phyloP scores from a whole-genome alignment of 2,888 invertebrate genomes.

The Agapetus fuscipes region DNA sequence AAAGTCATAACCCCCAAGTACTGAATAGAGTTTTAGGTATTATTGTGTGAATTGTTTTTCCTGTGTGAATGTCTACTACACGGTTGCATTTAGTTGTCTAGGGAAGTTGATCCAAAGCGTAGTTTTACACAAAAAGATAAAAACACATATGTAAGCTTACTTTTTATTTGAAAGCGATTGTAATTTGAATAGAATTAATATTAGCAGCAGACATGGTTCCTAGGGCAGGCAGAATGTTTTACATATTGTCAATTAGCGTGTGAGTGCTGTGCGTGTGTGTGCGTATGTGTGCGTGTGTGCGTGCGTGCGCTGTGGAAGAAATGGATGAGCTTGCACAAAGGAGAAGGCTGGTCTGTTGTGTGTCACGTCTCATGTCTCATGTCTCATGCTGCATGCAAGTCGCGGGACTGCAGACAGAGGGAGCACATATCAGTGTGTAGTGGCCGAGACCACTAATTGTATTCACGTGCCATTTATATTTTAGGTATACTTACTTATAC shows the following conservation, averaged over 20 bases:
- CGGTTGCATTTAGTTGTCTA: slow-evolving; percentile 43
- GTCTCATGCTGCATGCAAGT: slow-evolving; percentile 1
- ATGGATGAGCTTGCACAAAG: slow-evolving; percentile 6
- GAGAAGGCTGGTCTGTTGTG: background rate
- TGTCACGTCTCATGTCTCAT: background rate
- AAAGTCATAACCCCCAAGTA: slow-evolving; percentile 45
- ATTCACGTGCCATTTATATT: slow-evolving; percentile 50
- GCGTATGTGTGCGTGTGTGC: slow-evolving; percentile 2
- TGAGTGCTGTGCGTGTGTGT: slow-evolving; percentile 26
- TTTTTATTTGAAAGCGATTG: slow-evolving; percentile 24
- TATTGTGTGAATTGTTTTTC: slow-evolving; percentile 24
- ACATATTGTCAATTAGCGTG: slow-evolving; percentile 48
- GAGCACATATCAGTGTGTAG: slow-evolving; percentile 43
- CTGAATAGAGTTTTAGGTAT: slow-evolving; percentile 37
- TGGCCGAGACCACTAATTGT: slow-evolving; percentile 41
- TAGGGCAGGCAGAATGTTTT: slow-evolving; percentile 44
- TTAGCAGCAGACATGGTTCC: slow-evolving; percentile 50
- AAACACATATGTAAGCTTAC: slow-evolving; percentile 19
- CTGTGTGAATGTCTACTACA: slow-evolving; percentile 11
- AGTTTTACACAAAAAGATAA: slow-evolving; percentile 31
- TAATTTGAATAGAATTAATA: slow-evolving; percentile 36
- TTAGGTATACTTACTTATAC: slow-evolving; percentile 49
- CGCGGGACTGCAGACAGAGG: too few relatives aligned
- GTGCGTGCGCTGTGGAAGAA: background rate
- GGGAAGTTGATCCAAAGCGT: slow-evolving; percentile 48